Percentiles rank a stretch among this genome's conserved stretches.
Evolutionary conservation across 2,113 vertebrate genomes (phyloP).

Genomic region (Callopanchax toddi): DNA sequence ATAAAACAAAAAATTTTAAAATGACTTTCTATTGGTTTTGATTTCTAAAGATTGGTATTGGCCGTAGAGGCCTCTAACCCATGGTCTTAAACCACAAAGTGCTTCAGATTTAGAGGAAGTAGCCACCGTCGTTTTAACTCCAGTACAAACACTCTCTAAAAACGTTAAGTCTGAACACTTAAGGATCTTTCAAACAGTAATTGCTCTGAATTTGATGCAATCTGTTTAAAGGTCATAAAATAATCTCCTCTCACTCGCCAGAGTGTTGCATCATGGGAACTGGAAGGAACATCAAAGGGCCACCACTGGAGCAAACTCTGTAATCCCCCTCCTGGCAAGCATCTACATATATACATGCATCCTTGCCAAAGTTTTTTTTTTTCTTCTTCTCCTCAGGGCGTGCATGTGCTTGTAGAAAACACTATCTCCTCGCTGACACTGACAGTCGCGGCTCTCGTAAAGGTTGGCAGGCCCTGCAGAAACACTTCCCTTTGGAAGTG

Average conservation of each 20-base stretch:
- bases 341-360: slow-evolving; percentile 56
- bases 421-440: slow-evolving; percentile 49
- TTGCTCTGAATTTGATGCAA: slow-evolving; percentile 21
- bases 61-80: neutral
- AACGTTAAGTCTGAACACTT: slow-evolving; percentile 13
- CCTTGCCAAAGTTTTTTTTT: slow-evolving; percentile 29
- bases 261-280: slow-evolving; percentile 68
- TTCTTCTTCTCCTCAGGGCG: slow-evolving; percentile 19
- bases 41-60: neutral
- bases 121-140: neutral
- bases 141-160: slow-evolving; percentile 8
- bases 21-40: neutral
- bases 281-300: slow-evolving; percentile 65
- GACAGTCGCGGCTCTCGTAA: slow-evolving; percentile 48
- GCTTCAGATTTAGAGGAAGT: neutral
- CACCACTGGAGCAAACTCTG: slow-evolving; percentile 49
- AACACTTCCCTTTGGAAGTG: slow-evolving; percentile 72
- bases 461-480: slow-evolving; percentile 69
- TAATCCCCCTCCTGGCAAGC: slow-evolving; percentile 67
- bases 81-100: slow-evolving; percentile 11
- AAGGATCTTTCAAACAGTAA: slow-evolving; percentile 22
- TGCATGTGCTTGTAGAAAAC: slow-evolving; percentile 35
- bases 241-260: slow-evolving; percentile 49
- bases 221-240: slow-evolving; percentile 48
- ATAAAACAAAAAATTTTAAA: neutral